Percentiles rank a stretch among this genome's conserved stretches.
These are phyloP conservation scores for Microhierax caerulescens DNA, from an alignment of 2,797 vertebrate species.

Conservation along the genomic window DNA sequence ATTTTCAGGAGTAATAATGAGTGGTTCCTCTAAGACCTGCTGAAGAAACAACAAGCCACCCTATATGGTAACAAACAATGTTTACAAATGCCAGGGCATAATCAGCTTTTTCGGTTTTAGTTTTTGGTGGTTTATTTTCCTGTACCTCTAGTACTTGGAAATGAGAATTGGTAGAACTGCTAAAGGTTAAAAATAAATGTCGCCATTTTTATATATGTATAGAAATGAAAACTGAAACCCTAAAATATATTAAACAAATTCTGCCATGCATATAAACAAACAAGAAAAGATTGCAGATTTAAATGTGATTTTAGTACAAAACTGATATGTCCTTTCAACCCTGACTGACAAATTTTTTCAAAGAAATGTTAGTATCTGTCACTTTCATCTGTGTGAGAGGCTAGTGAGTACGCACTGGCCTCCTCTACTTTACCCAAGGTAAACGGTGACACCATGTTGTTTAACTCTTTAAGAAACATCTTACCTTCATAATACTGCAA, in stretches of 20 bases:
- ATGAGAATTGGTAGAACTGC: neutral
- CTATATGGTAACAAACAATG: neutral
- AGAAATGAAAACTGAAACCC: neutral
- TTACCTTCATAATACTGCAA: neutral
- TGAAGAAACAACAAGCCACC: neutral
- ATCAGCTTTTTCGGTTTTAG: neutral
- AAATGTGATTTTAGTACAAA: neutral
- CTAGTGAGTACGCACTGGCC: neutral
- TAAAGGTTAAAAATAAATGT: neutral
- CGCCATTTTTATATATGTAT: neutral
- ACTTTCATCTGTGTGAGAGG: neutral
- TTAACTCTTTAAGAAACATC: neutral
- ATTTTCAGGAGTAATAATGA: neutral
- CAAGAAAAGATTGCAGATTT: neutral
- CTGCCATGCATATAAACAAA: neutral
- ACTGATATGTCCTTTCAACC: neutral
- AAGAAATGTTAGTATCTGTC: neutral
- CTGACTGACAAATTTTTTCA: neutral
- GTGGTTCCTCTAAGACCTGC: neutral
- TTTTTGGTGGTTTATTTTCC: neutral
- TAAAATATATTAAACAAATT: neutral
- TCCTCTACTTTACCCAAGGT: neutral
- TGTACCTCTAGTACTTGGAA: neutral
- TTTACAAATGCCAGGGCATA: neutral
- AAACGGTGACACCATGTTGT: neutral